Conservation (phyloP, 2,113 vertebrate species). For the Myotis yumanensis region DNA sequence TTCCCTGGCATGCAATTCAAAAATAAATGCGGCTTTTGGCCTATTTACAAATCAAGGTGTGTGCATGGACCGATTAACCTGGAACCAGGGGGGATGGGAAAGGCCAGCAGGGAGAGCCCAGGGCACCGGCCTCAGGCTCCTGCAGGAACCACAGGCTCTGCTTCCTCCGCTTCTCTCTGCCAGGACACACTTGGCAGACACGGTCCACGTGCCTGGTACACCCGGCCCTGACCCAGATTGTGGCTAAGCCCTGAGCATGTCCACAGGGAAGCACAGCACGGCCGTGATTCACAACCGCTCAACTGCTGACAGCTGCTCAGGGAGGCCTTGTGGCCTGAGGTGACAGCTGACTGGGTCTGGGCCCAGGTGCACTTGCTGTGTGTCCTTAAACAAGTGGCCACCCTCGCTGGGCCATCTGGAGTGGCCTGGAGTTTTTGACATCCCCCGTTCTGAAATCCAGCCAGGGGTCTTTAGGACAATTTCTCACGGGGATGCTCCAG, state of each 20-base stretch:
- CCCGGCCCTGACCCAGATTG: slow-evolving; percentile 34
- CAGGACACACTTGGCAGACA: neutral
- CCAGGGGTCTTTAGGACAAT: neutral
- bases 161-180: neutral
- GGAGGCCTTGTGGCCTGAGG: neutral
- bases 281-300: accelerated
- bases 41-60: slow-evolving; percentile 35
- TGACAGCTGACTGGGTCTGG: neutral
- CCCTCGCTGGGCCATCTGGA: neutral
- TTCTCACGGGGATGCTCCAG: neutral
- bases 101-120: neutral
- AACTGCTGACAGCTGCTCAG: neutral
- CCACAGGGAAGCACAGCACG: accelerated
- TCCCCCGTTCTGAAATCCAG: neutral
- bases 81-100: neutral
- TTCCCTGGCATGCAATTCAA: neutral
- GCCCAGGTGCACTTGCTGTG: neutral
- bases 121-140: neutral
- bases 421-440: neutral
- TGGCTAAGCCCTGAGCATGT: neutral
- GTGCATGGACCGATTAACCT: neutral
- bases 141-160: neutral
- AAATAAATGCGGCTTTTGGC: slow-evolving; percentile 44
- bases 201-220: neutral
- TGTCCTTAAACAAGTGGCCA: neutral